phyloP scores from a whole-genome alignment of 2,797 vertebrate species.

The Enteromius mattozi region DNA sequence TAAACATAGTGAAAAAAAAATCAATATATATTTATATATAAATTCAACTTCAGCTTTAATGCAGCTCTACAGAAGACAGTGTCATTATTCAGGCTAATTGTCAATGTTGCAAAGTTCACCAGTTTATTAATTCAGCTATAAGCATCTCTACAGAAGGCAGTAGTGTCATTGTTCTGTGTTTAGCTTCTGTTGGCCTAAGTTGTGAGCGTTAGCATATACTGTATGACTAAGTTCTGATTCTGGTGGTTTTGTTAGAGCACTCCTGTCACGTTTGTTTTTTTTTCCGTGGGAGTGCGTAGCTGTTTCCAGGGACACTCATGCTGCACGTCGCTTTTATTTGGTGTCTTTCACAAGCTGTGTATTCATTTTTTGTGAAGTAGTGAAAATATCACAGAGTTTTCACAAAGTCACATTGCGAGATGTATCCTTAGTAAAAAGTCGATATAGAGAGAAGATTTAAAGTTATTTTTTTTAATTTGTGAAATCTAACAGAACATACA shows the following conservation, averaged over 20 bases:
- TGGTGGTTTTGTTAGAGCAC: too few species aligned
- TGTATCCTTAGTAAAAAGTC: too few species aligned
- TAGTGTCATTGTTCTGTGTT: neutral
- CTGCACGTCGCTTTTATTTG: too few species aligned
- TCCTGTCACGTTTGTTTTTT: neutral
- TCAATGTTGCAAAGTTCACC: neutral
- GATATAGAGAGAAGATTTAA: too few species aligned
- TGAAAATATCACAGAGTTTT: too few species aligned
- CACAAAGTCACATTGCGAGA: too few species aligned
- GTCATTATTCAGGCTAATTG: neutral
- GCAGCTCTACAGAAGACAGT: neutral
- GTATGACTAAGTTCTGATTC: neutral
- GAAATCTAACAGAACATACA: neutral
- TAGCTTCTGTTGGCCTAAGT: neutral
- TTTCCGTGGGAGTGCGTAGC: neutral
- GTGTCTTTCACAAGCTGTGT: too few species aligned
- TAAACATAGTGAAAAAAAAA: neutral
- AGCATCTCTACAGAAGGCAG: neutral
- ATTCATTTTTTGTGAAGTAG: too few species aligned
- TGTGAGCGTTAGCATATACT: neutral
- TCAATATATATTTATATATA: accelerated
- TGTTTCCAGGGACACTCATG: too few species aligned
- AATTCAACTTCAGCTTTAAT: neutral
- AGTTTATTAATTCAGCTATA: neutral
- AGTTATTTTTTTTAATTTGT: too few species aligned